These are phyloP conservation scores for Malurus cyaneus DNA, from an alignment of 2,113 vertebrate species.

Conservation along the genomic window DNA sequence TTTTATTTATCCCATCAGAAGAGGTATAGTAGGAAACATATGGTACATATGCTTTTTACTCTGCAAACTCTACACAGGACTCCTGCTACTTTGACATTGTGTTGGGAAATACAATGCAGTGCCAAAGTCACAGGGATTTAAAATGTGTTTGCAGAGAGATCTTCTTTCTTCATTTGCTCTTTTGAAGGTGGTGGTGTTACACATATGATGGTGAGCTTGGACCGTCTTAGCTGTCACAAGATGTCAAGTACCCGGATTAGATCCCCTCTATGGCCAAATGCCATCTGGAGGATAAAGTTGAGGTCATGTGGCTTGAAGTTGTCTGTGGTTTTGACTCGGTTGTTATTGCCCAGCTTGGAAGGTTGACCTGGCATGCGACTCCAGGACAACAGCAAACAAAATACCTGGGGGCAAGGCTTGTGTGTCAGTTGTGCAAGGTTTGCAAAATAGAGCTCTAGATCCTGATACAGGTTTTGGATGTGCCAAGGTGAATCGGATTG, in stretches of 20 bases:
- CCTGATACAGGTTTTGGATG: background rate
- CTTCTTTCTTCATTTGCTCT: background rate
- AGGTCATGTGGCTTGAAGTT: background rate
- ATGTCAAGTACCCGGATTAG: background rate
- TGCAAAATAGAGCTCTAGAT: background rate
- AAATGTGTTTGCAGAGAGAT: background rate
- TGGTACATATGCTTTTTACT: background rate
- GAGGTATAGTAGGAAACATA: slow-evolving; percentile 1
- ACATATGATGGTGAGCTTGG: background rate
- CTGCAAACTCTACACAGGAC: background rate
- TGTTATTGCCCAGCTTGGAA: background rate
- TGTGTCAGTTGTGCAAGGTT: background rate
- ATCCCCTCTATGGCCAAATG: background rate
- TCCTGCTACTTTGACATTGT: background rate
- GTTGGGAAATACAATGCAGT: background rate
- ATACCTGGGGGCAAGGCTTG: background rate
- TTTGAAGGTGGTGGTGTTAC: background rate
- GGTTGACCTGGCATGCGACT: background rate
- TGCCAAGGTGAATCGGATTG: background rate
- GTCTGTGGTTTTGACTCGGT: background rate
- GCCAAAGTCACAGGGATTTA: background rate
- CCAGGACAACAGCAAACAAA: background rate
- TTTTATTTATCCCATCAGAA: slow-evolving; percentile 12
- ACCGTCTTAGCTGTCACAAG: background rate
- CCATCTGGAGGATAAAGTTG: background rate